phyloP scores from a whole-genome alignment of 2,113 vertebrate genomes.

The Heloderma charlesbogerti region DNA sequence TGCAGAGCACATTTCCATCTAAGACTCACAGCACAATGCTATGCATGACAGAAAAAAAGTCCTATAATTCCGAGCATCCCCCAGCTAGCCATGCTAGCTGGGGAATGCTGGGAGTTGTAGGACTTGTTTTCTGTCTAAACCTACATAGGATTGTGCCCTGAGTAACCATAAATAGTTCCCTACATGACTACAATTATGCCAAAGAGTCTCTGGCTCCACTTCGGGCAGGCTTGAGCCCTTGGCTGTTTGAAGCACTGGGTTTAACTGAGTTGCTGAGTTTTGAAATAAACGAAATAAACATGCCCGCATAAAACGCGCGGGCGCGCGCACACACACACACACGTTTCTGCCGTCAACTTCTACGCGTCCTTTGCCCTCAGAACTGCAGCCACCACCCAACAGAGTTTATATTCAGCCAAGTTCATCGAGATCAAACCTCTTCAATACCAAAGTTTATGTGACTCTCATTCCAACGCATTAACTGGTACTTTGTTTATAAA shows the following conservation, averaged over 20 bases:
- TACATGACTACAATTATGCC: background rate
- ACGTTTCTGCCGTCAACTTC: background rate
- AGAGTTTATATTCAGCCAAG: background rate
- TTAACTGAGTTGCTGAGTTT: background rate
- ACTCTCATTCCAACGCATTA: background rate
- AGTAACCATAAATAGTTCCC: background rate
- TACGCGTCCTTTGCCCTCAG: conserved; percentile 22
- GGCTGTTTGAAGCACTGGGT: background rate
- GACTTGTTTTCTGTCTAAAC: too few relatives aligned
- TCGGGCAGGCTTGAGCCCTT: background rate
- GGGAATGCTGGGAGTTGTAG: too few relatives aligned
- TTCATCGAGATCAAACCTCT: background rate
- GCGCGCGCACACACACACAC: too few relatives aligned
- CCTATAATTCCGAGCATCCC: too few relatives aligned
- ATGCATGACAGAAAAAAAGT: too few relatives aligned
- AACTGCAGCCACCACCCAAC: background rate
- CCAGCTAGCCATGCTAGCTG: too few relatives aligned
- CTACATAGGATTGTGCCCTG: too few relatives aligned
- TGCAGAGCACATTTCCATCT: too few relatives aligned
- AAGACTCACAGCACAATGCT: too few relatives aligned
- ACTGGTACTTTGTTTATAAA: background rate
- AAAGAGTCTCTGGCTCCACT: background rate
- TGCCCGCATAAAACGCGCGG: too few relatives aligned
- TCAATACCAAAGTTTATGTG: background rate
- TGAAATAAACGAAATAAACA: too few relatives aligned